Evolutionary conservation across 2,113 vertebrate genomes (phyloP), one percentile per base, ranked within the genome.

Genomic region (mouse (Mus musculus)): DNA sequence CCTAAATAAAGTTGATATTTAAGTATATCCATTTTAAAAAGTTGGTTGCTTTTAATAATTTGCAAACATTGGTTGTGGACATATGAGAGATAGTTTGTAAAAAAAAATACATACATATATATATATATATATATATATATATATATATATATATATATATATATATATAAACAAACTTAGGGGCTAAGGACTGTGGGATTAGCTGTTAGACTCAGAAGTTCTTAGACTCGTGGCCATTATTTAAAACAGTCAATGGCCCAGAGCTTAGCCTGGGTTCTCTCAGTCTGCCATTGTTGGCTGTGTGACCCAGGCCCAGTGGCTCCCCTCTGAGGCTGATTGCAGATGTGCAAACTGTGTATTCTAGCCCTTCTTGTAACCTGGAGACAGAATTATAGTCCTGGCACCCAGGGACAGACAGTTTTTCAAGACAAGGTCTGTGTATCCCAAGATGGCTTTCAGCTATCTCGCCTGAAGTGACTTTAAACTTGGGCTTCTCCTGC

Each of bases 11-110:
- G 76, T 33, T 78, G 76, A 30, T 52, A 33, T 52, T 52, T 78
- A 52, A 78, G 14, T 78, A 26, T 42, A 19, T 11, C 7, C 76
- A 0, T 87, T 20, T 39, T 61, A 63, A 84, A 84, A 84, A 16
- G 2, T 69, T 24, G 88, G 49, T 81, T 84, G 81, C 69, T 95
- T 88, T 95, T 89, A 80, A 80, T 16, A 30, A 54, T 94, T 89
- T 52, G 39, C 46, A 77, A 89, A 39, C 2, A 72, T 67, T 69
- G 63, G 56, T 46, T 36, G 30, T 42, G 76, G 42, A 76, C 72
- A 33, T 63, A 54, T 54, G 28, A 65, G 63, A 65, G 28, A 65
- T 30, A 28, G 28, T 65, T 65, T 65, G 11, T 65, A 4, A 65
- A 65, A 65, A 61, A 26, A 28, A 59, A 63, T n/a, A n/a, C n/a